Conservation (phyloP, 2,888 invertebrate species). For the Strigamia maritima region DNA sequence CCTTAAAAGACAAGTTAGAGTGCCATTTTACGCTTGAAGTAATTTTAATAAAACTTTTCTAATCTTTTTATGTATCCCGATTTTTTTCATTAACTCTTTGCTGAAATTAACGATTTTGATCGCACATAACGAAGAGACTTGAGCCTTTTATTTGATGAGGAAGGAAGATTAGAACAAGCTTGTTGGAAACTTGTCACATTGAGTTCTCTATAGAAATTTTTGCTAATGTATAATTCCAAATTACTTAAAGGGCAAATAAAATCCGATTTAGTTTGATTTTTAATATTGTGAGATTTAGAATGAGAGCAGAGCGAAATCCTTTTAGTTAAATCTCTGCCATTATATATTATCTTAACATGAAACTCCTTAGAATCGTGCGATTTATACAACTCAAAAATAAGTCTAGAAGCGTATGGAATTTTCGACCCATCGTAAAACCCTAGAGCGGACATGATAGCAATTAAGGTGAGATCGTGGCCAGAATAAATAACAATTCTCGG, state of each 20-base stretch:
- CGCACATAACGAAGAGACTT: background rate
- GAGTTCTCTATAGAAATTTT: slow-evolving; percentile 76
- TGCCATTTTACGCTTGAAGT: background rate
- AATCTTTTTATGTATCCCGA: background rate
- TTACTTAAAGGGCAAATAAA: slow-evolving; percentile 80
- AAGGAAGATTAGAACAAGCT: slow-evolving; percentile 51
- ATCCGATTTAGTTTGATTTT: slow-evolving; percentile 52
- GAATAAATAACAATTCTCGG: slow-evolving; percentile 78
- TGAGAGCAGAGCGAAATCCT: slow-evolving; percentile 70
- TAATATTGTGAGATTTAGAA: slow-evolving; percentile 40
- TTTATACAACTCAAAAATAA: slow-evolving; percentile 79
- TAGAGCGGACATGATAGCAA: slow-evolving; percentile 75
- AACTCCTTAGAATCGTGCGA: slow-evolving; percentile 63
- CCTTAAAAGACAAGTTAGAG: background rate
- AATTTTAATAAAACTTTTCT: background rate
- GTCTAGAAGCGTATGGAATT: slow-evolving; percentile 79
- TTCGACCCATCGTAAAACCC: slow-evolving; percentile 63
- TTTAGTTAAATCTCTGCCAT: slow-evolving; percentile 81
- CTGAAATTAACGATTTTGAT: background rate
- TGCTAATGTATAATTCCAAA: slow-evolving; percentile 80
- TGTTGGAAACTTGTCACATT: slow-evolving; percentile 87
- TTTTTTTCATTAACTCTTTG: background rate
- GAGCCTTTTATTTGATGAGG: background rate
- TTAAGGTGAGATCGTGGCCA: slow-evolving; percentile 87
- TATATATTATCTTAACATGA: slow-evolving; percentile 77